Evolutionary conservation across 2,113 vertebrate genomes (phyloP).

Genomic region (Phalacrocorax carbo): DNA sequence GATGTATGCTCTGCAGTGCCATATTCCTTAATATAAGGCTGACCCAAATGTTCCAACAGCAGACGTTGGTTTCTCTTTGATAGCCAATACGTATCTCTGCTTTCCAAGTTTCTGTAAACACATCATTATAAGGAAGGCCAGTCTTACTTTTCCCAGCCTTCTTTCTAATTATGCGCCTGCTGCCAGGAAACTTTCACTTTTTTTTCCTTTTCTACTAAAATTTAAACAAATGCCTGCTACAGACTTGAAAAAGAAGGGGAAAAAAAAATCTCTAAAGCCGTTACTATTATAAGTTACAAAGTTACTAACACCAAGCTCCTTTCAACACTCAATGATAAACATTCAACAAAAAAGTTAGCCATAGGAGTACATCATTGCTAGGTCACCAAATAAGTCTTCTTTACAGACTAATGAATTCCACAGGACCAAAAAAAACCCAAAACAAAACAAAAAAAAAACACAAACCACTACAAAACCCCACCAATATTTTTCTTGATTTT

Average conservation of each 20-base stretch:
- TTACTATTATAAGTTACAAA: not conserved
- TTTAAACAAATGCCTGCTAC: constrained; percentile 33
- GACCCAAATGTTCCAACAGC: constrained; percentile 59
- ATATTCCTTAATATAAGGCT: constrained; percentile 44
- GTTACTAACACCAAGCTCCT: constrained; percentile 21
- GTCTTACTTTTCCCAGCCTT: constrained; percentile 32
- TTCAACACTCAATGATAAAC: not conserved
- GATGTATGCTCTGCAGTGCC: not conserved
- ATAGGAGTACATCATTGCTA: not conserved
- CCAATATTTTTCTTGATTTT: not conserved
- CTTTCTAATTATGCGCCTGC: constrained; percentile 37
- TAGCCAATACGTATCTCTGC: constrained; percentile 59
- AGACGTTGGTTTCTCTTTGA: constrained; percentile 58
- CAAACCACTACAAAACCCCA: no score
- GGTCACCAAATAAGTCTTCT: not conserved
- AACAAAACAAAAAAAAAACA: no score
- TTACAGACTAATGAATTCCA: not conserved
- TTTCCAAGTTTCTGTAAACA: constrained; percentile 75
- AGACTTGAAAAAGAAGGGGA: not conserved
- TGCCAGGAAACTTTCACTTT: constrained; percentile 55
- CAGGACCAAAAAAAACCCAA: not conserved
- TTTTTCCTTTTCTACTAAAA: not conserved
- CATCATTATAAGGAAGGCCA: constrained; percentile 55
- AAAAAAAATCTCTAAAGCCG: not conserved
- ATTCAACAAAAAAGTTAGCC: not conserved